These are phyloP conservation scores for Clepsis dumicolana DNA, from an alignment of 2,888 invertebrate species.

Conservation along the genomic window DNA sequence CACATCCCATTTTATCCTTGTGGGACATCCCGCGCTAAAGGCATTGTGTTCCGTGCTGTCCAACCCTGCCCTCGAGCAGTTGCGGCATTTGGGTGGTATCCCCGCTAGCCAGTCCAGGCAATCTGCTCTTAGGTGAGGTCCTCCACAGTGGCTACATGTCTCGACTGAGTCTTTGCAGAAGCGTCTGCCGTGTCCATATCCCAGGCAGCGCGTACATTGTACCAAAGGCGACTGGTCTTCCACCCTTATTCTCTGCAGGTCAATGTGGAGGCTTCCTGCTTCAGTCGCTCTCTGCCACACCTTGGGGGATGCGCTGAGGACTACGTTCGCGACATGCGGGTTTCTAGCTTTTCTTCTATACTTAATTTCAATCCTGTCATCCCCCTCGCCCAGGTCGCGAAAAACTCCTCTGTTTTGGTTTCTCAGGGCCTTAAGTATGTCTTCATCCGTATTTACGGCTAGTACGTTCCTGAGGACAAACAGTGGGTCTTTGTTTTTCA, in stretches of 20 bases:
- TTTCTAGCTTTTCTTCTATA: conserved; percentile 24
- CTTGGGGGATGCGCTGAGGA: not conserved
- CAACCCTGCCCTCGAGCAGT: no score
- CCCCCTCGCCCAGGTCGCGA: not conserved
- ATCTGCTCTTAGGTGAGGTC: conserved; percentile 13
- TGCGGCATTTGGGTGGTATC: no score
- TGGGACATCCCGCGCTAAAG: no score
- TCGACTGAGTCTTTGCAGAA: conserved; percentile 6
- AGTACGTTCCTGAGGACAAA: conserved; percentile 14
- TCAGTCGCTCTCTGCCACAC: not conserved
- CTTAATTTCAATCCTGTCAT: not conserved
- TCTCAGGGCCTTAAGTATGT: conserved; percentile 10
- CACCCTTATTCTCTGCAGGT: conserved; percentile 10
- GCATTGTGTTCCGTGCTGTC: no score
- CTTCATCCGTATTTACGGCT: conserved; percentile 18
- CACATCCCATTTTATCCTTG: no score
- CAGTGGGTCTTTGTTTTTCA: conserved; percentile 26
- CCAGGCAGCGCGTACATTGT: not conserved
- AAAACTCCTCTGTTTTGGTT: not conserved
- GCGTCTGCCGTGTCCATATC: conserved; percentile 7
- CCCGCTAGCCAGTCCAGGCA: no score
- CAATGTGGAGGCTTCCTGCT: not conserved
- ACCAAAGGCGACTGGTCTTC: conserved; percentile 5
- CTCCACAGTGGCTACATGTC: conserved; percentile 20
- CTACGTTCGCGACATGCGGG: conserved; percentile 17